Base-by-base conservation (phyloP, 1,140 invertebrate species). In the Heliconius nattereri region DNA sequence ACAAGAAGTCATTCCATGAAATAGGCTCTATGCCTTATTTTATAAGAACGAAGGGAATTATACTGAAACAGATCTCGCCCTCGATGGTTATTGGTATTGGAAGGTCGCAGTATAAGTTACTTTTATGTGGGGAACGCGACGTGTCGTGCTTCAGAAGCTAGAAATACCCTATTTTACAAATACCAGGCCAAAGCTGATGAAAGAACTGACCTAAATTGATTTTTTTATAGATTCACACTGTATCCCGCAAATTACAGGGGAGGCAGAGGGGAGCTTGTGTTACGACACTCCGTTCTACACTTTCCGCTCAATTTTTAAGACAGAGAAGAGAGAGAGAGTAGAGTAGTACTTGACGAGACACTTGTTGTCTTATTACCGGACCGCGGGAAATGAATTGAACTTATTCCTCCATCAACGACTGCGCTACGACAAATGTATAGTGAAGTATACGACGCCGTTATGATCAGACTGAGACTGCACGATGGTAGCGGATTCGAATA, bases 71-170 rank as follows among this genome's bases (percentile, higher is more conserved):
- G 60, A 26, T 66, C 60, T 29, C 8, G 9, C 26, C 60, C 16
- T 29, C 60, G 29, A 66, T 66, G 60, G 60, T 66, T 66, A 66
- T 66, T 29, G 60, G 60, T 26, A 66, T 66, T 29, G 60, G 23
- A 66, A n/a, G 60, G 60, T 66, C 60, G 16, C 60, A 29, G 26
- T 66, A 66, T 66, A 66, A 66, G 60, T 66, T 66, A 66, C 60
- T 66, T 66, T 66, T 66, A 66, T 66, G 60, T 29, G 26, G 60
- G 23, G 26, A 26, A 26, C 60, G 60, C 26, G 60, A 29, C 60
- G 60, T 57, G 54, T 57, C 20, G 54, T 57, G n/a, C 54, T 57
- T 23, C 8, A 20, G 13, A 29, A 29, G 26, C 26, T 66, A 29
- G 23, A 29, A 66, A 60, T 29, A 29, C 13, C 26, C n/a, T 66